Percentiles rank a stretch among this genome's conserved stretches.
Evolutionary conservation across 53 echinoderm and acorn worm genomes (phyloP).

Genomic region (Luidia sarsii): DNA sequence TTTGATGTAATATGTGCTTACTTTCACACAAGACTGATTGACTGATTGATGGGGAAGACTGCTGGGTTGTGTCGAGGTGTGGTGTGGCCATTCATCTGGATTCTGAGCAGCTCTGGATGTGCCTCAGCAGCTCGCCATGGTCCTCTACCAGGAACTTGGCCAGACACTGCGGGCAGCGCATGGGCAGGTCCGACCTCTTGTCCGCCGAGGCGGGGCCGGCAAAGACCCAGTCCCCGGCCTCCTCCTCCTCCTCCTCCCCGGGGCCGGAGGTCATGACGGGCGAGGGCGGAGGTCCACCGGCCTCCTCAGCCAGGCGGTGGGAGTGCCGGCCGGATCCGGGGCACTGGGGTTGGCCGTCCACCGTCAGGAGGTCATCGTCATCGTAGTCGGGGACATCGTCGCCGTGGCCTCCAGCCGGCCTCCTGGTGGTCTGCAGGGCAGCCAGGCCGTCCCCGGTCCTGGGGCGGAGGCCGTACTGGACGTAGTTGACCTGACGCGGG

Average conservation of each 20-base stretch:
- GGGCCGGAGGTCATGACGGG: background rate
- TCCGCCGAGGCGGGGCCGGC: background rate
- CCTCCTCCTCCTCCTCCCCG: background rate
- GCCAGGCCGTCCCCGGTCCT: too few species aligned
- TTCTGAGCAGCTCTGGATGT: constrained; percentile 35
- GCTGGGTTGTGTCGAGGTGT: too few species aligned
- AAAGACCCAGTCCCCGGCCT: background rate
- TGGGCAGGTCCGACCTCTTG: background rate
- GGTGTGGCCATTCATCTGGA: too few species aligned
- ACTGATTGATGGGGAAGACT: too few species aligned
- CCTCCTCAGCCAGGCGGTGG: background rate
- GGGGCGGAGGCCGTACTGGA: too few species aligned
- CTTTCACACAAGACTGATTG: too few species aligned
- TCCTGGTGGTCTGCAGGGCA: background rate
- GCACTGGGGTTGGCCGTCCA: background rate
- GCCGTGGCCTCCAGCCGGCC: background rate
- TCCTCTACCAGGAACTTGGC: constrained; percentile 21
- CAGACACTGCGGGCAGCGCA: constrained; percentile 50
- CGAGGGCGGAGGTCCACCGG: background rate
- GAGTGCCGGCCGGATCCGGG: background rate
- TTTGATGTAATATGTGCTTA: too few species aligned
- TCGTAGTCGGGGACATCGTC: constrained; percentile 15
- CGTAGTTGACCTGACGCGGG: background rate
- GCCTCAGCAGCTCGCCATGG: constrained; percentile 19
- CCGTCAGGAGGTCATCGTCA: background rate